Percentiles rank a stretch among this genome's conserved stretches.
Evolutionary conservation across 2,888 invertebrate species (phyloP).

Genomic region (Neoaliturus tenellus): DNA sequence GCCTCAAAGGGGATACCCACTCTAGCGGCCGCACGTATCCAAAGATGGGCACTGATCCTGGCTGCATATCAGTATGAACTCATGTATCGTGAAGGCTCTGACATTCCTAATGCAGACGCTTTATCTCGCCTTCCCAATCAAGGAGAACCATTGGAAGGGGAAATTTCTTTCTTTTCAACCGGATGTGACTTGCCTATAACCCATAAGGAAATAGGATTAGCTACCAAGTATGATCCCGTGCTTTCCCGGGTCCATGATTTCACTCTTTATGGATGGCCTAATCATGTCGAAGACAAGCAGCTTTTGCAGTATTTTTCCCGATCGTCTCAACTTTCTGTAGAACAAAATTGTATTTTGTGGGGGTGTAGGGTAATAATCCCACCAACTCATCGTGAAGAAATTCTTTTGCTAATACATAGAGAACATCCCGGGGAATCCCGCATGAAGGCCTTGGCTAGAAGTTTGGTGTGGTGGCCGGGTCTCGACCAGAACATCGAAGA

Average conservation of each 20-base stretch:
- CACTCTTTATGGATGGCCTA: slow-evolving; percentile 42
- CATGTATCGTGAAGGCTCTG: slow-evolving; percentile 20
- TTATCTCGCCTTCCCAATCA: slow-evolving; percentile 32
- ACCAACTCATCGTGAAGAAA: neutral
- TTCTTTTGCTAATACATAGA: neutral
- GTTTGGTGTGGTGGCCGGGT: slow-evolving; percentile 49
- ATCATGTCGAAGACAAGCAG: neutral
- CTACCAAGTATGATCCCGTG: neutral
- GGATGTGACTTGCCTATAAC: neutral
- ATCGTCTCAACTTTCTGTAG: slow-evolving; percentile 10
- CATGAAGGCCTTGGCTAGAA: slow-evolving; percentile 16
- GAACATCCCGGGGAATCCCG: slow-evolving; percentile 27
- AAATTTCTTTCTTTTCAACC: neutral
- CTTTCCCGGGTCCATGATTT: slow-evolving; percentile 3
- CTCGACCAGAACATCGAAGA: slow-evolving; percentile 27
- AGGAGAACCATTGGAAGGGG: neutral
- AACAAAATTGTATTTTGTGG: slow-evolving; percentile 16
- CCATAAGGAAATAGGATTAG: slow-evolving; percentile 11
- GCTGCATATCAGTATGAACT: slow-evolving; percentile 42
- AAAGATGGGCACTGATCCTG: slow-evolving; percentile 41
- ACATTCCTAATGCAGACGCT: slow-evolving; percentile 39
- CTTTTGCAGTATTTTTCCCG: neutral
- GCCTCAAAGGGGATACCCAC: slow-evolving; percentile 47
- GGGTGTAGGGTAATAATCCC: slow-evolving; percentile 34
- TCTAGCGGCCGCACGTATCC: slow-evolving; percentile 35